phyloP scores from a whole-genome alignment of 2,113 vertebrate species.

The Leucopsar rothschildi region DNA sequence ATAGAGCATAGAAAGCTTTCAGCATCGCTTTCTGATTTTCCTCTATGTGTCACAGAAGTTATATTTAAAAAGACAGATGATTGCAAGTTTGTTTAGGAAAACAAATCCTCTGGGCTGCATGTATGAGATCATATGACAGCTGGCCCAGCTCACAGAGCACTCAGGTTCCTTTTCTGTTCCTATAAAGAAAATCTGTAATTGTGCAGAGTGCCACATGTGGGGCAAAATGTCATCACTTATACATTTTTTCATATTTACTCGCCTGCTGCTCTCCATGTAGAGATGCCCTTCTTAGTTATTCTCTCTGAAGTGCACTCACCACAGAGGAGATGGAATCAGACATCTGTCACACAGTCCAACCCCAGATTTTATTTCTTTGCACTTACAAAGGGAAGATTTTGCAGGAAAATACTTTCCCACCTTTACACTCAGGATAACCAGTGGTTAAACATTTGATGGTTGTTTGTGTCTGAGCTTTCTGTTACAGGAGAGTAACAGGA shows the following conservation, averaged over 20 bases:
- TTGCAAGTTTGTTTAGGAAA: slow-evolving; percentile 44
- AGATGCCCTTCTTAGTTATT: slow-evolving; percentile 47
- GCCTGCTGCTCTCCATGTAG: slow-evolving; percentile 12
- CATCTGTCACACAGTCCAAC: slow-evolving; percentile 7
- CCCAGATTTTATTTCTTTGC: slow-evolving; percentile 32
- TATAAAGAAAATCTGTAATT: neutral
- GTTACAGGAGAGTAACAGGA: neutral
- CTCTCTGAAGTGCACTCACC: slow-evolving; percentile 17
- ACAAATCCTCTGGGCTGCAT: slow-evolving; percentile 12
- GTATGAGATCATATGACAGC: neutral
- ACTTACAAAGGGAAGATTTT: slow-evolving; percentile 22
- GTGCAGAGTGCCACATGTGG: neutral
- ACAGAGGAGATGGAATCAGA: slow-evolving; percentile 44
- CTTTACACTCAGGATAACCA: neutral
- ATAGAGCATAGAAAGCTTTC: slow-evolving; percentile 55
- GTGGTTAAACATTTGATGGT: neutral
- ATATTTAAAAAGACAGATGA: slow-evolving; percentile 55
- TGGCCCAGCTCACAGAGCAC: neutral
- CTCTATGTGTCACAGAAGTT: slow-evolving; percentile 28
- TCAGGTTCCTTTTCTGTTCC: neutral
- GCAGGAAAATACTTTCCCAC: neutral
- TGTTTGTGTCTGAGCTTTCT: neutral
- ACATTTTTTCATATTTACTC: neutral
- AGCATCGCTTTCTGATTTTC: slow-evolving; percentile 18
- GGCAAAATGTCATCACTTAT: neutral